phyloP scores from a whole-genome alignment of 1,140 invertebrate genomes.

The Zaprionus davidi region DNA sequence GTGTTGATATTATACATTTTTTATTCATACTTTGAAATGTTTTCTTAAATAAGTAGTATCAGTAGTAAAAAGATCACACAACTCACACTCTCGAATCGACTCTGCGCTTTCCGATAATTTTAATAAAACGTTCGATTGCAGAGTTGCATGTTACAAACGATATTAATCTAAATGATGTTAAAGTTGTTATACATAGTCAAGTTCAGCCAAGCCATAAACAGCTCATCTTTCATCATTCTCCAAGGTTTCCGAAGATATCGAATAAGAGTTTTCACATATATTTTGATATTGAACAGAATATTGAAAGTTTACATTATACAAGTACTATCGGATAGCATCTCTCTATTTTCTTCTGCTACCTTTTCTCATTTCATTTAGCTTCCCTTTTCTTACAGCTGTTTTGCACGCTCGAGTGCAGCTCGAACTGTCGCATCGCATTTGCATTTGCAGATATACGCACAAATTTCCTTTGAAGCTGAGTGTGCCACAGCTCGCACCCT shows the following conservation, averaged over 20 bases:
- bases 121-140: no score
- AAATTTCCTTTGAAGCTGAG: constrained; percentile 12
- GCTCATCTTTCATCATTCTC: no score
- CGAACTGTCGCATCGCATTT: constrained; percentile 63
- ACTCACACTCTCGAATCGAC: no score
- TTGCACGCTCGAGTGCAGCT: constrained; percentile 56
- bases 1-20: no score
- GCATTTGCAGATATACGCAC: constrained; percentile 55
- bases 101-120: no score
- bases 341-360: neutral
- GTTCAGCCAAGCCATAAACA: no score
- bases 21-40: no score
- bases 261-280: neutral
- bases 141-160: no score
- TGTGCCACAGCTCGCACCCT: constrained; percentile 11
- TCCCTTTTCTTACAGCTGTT: constrained; percentile 14
- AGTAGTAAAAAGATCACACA: no score
- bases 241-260: neutral
- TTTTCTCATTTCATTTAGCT: constrained; percentile 6
- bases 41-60: no score
- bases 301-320: neutral
- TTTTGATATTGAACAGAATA: neutral
- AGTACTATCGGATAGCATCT: neutral
- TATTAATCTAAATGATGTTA: no score
- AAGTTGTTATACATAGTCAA: no score